A percentile compares a stretch with the other conserved stretches of the same genome.
phyloP scores from a whole-genome alignment of 2,888 invertebrate species.

The Ditylenchus weischeri region DNA sequence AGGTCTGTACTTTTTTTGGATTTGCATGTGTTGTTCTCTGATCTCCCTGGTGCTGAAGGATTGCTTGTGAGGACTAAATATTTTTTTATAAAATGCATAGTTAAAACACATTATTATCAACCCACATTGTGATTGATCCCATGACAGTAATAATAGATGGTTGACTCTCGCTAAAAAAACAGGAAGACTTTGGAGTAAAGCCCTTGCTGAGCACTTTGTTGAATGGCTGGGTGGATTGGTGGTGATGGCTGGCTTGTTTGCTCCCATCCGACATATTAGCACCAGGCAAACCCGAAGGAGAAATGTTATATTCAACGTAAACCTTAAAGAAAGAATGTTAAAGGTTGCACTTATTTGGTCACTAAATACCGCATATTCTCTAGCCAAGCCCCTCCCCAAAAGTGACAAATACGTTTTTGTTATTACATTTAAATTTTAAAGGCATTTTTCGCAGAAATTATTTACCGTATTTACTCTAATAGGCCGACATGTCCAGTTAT shows the following conservation, averaged over 20 bases:
- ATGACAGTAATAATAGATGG: constrained; percentile 32
- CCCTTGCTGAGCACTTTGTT: constrained; percentile 5
- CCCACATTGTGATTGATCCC: constrained; percentile 20
- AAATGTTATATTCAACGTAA: too few species aligned
- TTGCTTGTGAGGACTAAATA: constrained; percentile 35
- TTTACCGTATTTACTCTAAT: too few species aligned
- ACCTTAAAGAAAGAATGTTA: neutral
- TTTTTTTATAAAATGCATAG: neutral
- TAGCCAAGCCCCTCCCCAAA: too few species aligned
- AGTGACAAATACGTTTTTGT: too few species aligned
- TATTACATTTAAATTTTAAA: too few species aligned
- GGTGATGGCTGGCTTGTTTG: neutral
- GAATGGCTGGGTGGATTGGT: neutral
- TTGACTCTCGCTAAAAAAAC: constrained; percentile 30
- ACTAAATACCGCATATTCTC: too few species aligned
- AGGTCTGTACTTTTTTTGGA: constrained; percentile 52
- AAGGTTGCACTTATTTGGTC: too few species aligned
- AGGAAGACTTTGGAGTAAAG: constrained; percentile 38
- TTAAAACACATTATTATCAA: too few species aligned
- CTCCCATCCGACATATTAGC: too few species aligned
- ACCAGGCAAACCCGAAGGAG: too few species aligned
- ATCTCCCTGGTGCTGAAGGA: constrained; percentile 49
- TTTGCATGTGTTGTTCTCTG: constrained; percentile 53
- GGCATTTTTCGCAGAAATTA: too few species aligned
- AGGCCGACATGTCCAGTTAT: too few species aligned